phyloP scores from a whole-genome alignment of 2,888 invertebrate genomes.

The Tanytarsus gracilentus region DNA sequence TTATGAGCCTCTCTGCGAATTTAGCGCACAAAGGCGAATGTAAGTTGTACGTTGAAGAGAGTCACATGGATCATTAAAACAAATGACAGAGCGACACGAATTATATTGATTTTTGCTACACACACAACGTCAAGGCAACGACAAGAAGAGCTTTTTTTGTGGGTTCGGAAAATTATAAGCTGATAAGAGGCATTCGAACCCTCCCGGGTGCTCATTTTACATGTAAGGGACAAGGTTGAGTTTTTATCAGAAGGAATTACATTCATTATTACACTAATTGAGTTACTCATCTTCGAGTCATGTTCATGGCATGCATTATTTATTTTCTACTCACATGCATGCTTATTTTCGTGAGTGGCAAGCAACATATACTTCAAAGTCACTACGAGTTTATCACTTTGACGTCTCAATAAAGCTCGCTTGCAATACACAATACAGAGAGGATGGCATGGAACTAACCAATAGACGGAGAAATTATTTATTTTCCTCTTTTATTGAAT shows the following conservation, averaged over 20 bases:
- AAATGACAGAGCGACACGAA: constrained; percentile 23
- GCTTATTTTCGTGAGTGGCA: background rate
- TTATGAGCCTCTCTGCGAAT: constrained; percentile 21
- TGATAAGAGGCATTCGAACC: background rate
- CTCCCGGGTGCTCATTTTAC: background rate
- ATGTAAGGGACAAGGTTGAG: background rate
- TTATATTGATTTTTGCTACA: constrained; percentile 15
- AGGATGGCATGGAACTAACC: constrained; percentile 15
- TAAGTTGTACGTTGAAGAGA: background rate
- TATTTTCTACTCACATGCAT: constrained; percentile 4
- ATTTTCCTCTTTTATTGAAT: constrained; percentile 16
- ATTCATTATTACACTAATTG: constrained; percentile 19
- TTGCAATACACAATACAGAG: constrained; percentile 1
- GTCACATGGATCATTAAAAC: constrained; percentile 28
- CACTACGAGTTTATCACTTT: constrained; percentile 25
- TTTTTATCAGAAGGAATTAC: constrained; percentile 12
- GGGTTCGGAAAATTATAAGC: background rate
- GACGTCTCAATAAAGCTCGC: constrained; percentile 25
- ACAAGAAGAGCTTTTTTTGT: background rate
- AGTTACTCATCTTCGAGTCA: background rate
- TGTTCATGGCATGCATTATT: constrained; percentile 18
- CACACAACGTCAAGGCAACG: background rate
- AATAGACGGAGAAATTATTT: constrained; percentile 13
- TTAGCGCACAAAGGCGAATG: background rate
- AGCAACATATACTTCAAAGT: constrained; percentile 11